Evolutionary conservation across 2,797 vertebrate species (phyloP).

Genomic region (Molossus alvarezi): DNA sequence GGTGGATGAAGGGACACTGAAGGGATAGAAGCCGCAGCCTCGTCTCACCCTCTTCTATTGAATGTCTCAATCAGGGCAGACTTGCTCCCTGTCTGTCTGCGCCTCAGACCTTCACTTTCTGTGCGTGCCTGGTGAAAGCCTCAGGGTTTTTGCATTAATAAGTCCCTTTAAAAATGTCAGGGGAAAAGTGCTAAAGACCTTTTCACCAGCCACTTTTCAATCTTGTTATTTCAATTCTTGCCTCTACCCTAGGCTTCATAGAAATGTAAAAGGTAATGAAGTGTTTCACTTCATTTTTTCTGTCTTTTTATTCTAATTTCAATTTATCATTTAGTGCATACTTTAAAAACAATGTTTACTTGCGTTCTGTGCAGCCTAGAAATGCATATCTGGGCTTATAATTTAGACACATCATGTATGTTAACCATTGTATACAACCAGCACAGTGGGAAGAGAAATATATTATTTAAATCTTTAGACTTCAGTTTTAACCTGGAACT

Average conservation of each 20-base stretch:
- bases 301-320: conserved; percentile 82
- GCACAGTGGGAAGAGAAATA: not conserved
- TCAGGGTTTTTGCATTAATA: conserved; percentile 75
- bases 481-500: conserved; percentile 1
- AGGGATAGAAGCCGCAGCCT: not conserved
- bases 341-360: conserved; percentile 73
- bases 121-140: not conserved
- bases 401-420: conserved; percentile 5
- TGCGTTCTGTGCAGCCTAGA: not conserved
- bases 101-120: conserved; percentile 41
- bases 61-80: not conserved
- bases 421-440: not conserved
- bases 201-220: conserved; percentile 77
- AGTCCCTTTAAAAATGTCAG: conserved; percentile 78
- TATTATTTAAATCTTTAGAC: not conserved
- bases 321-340: conserved; percentile 70
- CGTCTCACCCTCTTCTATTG: not conserved
- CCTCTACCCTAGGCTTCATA: conserved; percentile 73
- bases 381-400: conserved; percentile 35
- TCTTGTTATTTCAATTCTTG: conserved; percentile 71
- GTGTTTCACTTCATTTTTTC: conserved; percentile 79
- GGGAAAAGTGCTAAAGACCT: conserved; percentile 71
- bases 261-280: conserved; percentile 72
- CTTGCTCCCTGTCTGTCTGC: conserved; percentile 22
- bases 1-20: not conserved